Percentiles rank a stretch among this genome's conserved stretches.
Conservation (phyloP, 64 coral and sea anemone genomes). For the Dendronephthya gigantea region DNA sequence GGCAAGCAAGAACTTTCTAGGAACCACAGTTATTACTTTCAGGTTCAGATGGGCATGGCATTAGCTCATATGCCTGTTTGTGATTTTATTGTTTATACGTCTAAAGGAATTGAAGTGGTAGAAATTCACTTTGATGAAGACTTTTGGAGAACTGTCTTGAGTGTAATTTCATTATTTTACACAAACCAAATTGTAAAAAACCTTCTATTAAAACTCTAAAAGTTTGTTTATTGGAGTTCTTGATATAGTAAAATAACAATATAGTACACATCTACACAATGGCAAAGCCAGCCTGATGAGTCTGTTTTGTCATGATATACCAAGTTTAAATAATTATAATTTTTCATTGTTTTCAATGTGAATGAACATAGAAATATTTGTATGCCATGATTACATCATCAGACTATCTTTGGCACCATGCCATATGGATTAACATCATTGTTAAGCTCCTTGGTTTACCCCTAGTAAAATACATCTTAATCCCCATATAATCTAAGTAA, state of each 20-base stretch:
- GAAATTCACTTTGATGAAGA: not conserved
- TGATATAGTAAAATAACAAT: not conserved
- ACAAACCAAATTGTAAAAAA: constrained; percentile 39
- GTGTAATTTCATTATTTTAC: constrained; percentile 25
- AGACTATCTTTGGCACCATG: no score
- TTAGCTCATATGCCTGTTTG: not conserved
- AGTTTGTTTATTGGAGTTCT: no score
- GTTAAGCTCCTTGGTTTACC: not conserved
- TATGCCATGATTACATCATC: no score
- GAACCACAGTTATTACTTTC: not conserved
- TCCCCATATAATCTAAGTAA: no score
- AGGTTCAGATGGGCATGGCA: not conserved
- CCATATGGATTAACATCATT: not conserved
- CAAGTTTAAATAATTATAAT: no score
- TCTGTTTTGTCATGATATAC: no score
- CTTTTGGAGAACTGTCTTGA: not conserved
- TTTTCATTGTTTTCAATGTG: no score
- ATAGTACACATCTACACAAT: not conserved
- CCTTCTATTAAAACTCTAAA: not conserved
- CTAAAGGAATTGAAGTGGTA: not conserved
- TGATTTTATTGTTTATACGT: not conserved
- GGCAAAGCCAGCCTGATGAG: no score
- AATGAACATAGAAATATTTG: no score
- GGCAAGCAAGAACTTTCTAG: not conserved
- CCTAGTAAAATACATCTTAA: not conserved